These are phyloP conservation scores for Acanthis flammea DNA, from an alignment of 2,797 vertebrate genomes.

Conservation along the genomic window DNA sequence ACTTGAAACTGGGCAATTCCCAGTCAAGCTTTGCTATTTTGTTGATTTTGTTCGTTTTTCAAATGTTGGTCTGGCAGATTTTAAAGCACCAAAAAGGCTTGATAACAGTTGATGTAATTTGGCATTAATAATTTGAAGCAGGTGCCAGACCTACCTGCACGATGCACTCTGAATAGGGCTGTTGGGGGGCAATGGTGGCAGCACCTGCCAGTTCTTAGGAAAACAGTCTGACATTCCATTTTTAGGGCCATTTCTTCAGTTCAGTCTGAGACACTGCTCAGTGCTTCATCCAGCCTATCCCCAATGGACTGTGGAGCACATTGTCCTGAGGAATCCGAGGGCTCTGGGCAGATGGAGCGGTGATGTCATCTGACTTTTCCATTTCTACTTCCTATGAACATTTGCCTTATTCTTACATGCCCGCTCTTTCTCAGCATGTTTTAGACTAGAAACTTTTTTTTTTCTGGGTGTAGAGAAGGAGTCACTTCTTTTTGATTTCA, in stretches of 20 bases:
- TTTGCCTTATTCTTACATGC: slow-evolving; percentile 60
- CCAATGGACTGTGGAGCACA: slow-evolving; percentile 41
- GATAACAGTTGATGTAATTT: not conserved
- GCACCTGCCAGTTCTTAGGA: not conserved
- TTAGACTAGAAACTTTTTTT: slow-evolving; percentile 68
- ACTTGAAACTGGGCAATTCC: not conserved
- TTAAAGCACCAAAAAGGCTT: not conserved
- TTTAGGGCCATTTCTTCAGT: not conserved
- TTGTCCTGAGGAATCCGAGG: slow-evolving; percentile 38
- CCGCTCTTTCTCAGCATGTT: slow-evolving; percentile 64
- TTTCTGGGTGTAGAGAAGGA: slow-evolving; percentile 58
- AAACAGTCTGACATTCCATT: not conserved
- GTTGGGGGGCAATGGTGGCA: not conserved
- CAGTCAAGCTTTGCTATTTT: not conserved
- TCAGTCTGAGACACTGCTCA: not conserved
- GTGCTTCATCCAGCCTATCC: not conserved
- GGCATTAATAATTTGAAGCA: not conserved
- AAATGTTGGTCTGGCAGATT: not conserved
- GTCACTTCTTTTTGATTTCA: slow-evolving; percentile 75
- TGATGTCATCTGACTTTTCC: slow-evolving; percentile 58
- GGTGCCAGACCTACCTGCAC: not conserved
- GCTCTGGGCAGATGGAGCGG: slow-evolving; percentile 39
- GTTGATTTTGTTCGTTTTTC: not conserved
- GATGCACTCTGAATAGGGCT: not conserved
- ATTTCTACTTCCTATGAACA: slow-evolving; percentile 60